A percentile compares a stretch with the other conserved stretches of the same genome.
These are phyloP conservation scores for Acropternis orthonyx DNA, from an alignment of 2,797 vertebrate genomes.

Conservation along the genomic window DNA sequence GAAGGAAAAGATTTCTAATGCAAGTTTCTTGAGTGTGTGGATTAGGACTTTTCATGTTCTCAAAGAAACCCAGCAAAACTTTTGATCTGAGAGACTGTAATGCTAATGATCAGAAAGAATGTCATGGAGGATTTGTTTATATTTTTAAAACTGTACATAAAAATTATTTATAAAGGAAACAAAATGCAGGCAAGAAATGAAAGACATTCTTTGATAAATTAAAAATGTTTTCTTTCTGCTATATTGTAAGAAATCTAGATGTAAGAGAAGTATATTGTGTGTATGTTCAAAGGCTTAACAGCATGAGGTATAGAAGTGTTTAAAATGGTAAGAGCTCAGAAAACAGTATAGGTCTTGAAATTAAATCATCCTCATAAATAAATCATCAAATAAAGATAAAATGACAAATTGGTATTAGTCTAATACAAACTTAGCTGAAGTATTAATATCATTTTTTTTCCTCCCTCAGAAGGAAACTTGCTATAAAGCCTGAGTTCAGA, in stretches of 20 bases:
- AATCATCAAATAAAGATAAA: conserved; percentile 64
- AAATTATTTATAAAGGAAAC: conserved; percentile 67
- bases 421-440: conserved; percentile 49
- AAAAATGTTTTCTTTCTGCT: conserved; percentile 63
- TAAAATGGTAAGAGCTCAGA: conserved; percentile 59
- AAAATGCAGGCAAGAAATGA: conserved; percentile 62
- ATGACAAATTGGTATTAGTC: conserved; percentile 61
- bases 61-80: conserved; percentile 45
- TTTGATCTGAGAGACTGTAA: conserved; percentile 55
- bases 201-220: conserved; percentile 68
- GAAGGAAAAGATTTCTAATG: background rate
- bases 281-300: conserved; percentile 64
- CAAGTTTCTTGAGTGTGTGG: background rate
- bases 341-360: conserved; percentile 56
- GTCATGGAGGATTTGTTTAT: conserved; percentile 62
- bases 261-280: conserved; percentile 43
- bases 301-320: conserved; percentile 55
- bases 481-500: background rate
- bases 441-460: background rate
- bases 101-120: conserved; percentile 50
- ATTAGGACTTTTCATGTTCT: conserved; percentile 21
- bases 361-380: conserved; percentile 53
- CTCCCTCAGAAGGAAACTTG: background rate
- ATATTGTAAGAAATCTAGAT: conserved; percentile 31
- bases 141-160: conserved; percentile 55